Conservation (phyloP, 1,140 invertebrate genomes). For the Heliconius himera region DNA sequence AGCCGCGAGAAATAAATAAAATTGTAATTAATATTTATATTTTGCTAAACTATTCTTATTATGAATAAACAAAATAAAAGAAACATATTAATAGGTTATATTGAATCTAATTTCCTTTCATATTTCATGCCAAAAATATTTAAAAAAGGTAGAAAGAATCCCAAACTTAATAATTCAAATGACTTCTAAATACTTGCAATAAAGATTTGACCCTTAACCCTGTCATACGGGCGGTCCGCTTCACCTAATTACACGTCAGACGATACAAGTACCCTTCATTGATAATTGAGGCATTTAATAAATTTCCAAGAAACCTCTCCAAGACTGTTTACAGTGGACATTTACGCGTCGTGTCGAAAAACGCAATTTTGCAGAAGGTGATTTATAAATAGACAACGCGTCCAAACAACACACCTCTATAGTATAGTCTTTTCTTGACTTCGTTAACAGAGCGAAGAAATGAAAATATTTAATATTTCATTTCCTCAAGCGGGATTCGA, state of each 20-base stretch:
- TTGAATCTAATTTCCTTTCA: no score
- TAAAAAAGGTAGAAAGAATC: neutral
- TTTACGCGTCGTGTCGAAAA: neutral
- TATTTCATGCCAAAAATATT: neutral
- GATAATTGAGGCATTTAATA: constrained; percentile 3
- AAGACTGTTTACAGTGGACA: neutral
- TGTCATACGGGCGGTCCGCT: constrained; percentile 11
- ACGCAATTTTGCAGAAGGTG: neutral
- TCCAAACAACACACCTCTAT: neutral
- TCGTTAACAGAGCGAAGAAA: no score
- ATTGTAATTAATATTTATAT: neutral
- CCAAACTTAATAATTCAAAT: neutral
- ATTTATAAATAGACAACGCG: neutral
- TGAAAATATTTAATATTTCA: no score
- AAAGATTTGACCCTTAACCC: constrained; percentile 35
- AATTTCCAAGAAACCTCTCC: neutral
- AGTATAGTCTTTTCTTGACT: neutral
- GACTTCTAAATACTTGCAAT: constrained; percentile 26
- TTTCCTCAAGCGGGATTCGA: no score
- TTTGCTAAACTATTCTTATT: no score
- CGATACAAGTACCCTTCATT: constrained; percentile 10
- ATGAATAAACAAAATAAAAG: no score
- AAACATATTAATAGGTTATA: no score
- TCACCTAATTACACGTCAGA: constrained; percentile 20
- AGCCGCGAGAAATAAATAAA: neutral